Conservation (phyloP, 2,797 vertebrate species). For the Callimico goeldii region DNA sequence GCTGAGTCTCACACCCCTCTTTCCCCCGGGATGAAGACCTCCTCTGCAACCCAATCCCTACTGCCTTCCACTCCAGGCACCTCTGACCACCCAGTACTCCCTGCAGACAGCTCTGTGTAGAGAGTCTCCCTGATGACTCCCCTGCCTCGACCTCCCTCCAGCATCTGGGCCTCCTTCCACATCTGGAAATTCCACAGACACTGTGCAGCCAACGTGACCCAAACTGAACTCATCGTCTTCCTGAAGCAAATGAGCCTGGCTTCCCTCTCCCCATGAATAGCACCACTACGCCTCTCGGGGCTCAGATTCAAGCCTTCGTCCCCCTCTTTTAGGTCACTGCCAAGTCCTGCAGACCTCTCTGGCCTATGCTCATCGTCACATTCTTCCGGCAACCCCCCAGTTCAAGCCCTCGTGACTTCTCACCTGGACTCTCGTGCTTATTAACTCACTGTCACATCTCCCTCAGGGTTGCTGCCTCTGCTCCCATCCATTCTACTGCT, state of each 20-base stretch:
- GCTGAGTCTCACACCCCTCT: background rate
- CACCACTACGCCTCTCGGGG: background rate
- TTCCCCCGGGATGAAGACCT: background rate
- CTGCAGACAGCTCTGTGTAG: fast-evolving
- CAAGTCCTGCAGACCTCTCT: background rate
- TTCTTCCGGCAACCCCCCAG: background rate
- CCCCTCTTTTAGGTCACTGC: background rate
- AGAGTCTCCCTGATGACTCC: background rate
- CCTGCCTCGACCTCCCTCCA: fast-evolving
- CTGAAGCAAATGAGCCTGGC: background rate
- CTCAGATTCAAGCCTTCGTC: background rate
- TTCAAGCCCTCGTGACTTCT: background rate
- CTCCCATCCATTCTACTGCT: background rate
- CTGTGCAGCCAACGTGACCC: too few species aligned
- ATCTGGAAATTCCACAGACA: background rate
- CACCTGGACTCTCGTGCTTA: background rate
- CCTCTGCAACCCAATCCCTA: too few species aligned
- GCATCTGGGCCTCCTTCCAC: background rate
- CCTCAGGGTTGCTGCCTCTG: background rate
- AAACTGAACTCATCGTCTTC: background rate
- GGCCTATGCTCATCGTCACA: background rate
- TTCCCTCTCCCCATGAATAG: background rate
- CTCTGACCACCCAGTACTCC: fast-evolving
- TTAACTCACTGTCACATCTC: background rate
- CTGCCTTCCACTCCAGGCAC: too few species aligned